Evolutionary conservation across 1,140 invertebrate species (phyloP).

Genomic region (Drosophila nebulosa): DNA sequence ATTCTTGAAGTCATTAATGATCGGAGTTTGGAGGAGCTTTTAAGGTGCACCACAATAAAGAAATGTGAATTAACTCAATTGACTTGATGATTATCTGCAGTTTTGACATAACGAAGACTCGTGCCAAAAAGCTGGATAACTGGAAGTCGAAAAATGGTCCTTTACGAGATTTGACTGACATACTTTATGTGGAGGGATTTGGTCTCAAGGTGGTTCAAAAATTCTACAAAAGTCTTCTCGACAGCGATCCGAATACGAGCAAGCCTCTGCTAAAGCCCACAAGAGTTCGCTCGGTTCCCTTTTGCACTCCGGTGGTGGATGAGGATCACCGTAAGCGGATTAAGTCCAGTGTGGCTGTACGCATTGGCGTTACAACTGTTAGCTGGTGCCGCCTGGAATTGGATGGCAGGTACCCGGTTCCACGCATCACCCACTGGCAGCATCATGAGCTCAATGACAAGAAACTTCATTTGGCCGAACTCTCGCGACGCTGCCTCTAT

Average conservation of each 20-base stretch:
- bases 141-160: conserved; percentile 64
- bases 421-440: conserved; percentile 65
- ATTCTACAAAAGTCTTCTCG: conserved; percentile 63
- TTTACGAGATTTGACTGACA: conserved; percentile 44
- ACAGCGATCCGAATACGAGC: neutral
- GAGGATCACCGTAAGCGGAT: conserved; percentile 35
- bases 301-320: conserved; percentile 58
- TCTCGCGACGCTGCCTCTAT: conserved; percentile 62
- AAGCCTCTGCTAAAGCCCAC: neutral
- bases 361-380: conserved; percentile 67
- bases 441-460: conserved; percentile 75
- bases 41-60: conserved; percentile 23
- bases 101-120: conserved; percentile 69
- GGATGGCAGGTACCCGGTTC: conserved; percentile 8
- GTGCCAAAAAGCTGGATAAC: conserved; percentile 47
- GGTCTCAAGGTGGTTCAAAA: conserved; percentile 60
- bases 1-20: conserved; percentile 55
- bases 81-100: conserved; percentile 23
- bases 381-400: conserved; percentile 67
- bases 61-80: neutral
- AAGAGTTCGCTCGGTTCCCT: conserved; percentile 33
- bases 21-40: conserved; percentile 28
- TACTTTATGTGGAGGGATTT: conserved; percentile 69
- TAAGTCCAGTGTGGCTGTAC: conserved; percentile 55
- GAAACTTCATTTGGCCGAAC: conserved; percentile 66